Evolutionary conservation across 2,888 invertebrate species (phyloP).

Genomic region (Xanthostigma xanthostigma): DNA sequence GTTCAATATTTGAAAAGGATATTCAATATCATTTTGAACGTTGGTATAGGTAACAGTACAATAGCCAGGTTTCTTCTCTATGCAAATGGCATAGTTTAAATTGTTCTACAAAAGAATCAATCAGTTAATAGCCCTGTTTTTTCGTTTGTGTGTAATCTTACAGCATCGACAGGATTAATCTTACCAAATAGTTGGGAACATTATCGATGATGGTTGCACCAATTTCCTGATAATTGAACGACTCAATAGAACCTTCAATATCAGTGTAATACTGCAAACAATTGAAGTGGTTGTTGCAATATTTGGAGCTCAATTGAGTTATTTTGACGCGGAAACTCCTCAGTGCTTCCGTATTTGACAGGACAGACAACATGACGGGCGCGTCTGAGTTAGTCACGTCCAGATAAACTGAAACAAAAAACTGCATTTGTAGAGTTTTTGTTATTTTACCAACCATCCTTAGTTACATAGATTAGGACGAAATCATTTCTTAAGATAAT

Average conservation of each 20-base stretch:
- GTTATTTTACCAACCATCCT: too few species aligned
- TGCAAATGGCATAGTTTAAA: conserved; percentile 61
- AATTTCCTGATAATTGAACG: conserved; percentile 53
- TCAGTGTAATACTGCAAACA: conserved; percentile 50
- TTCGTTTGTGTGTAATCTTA: neutral
- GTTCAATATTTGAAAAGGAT: conserved; percentile 50
- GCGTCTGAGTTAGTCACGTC: conserved; percentile 48
- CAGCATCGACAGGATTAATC: conserved; percentile 12
- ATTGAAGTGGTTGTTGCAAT: conserved; percentile 29
- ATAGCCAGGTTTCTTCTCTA: conserved; percentile 40
- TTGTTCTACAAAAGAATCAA: conserved; percentile 46
- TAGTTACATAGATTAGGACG: too few species aligned
- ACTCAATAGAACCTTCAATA: conserved; percentile 42
- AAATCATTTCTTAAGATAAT: too few species aligned
- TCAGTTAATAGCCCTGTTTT: neutral
- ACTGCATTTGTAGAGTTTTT: too few species aligned
- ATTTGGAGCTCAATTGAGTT: conserved; percentile 29
- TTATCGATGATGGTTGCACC: conserved; percentile 38
- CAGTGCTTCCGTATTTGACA: conserved; percentile 36
- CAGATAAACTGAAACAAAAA: conserved; percentile 44
- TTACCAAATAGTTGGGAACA: conserved; percentile 45
- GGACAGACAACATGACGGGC: conserved; percentile 48
- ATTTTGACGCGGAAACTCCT: conserved; percentile 51
- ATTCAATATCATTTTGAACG: conserved; percentile 31
- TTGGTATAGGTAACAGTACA: conserved; percentile 52